Evolutionary conservation across 2,113 vertebrate species (phyloP), one percentile per base, ranked within the genome.

Genomic region (Nyctibius bracteatus): DNA sequence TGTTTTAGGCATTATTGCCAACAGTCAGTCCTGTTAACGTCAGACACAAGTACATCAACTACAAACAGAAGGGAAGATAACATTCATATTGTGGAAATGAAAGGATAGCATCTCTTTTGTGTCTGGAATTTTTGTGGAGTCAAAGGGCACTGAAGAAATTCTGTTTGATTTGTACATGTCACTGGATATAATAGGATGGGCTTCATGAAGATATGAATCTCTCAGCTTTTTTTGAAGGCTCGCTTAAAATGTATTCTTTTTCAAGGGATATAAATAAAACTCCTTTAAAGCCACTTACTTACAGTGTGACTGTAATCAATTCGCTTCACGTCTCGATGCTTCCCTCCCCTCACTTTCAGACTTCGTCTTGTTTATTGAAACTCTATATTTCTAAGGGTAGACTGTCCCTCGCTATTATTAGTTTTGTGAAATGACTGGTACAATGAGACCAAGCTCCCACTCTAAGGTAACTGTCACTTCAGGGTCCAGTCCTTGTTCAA

Each of bases 131-230:
- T 91, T 75, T 80, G 85, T 66, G 57, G 85, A 82, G 81, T 92
- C 86, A 96, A 75, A 96, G 93, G 73, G 70, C 90, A 91, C 57
- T 91, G 62, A 41, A 80, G 62, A 95, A 95, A 85, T 80, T 89
- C 86, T 71, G 39, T 89, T 74, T 89, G 83, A 91, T 92, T 94
- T 96, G 91, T 91, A 91, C 78, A 43, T 93, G 93, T 44, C 92
- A 71, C 52, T 88, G 81, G 68, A 73, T 55, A 85, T 82, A 88
- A 93, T 54, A 91, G 73, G 62, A 87, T 68, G 61, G 66, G 31
- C n/a, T 91, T 83, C 74, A 61, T 39, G 67, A 90, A 92, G 89
- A 93, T 83, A 88, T 12, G 27, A 71, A 94, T 91, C 62, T 80
- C 62, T 72, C 86, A 85, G 54, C n/a, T 65, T 85, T 65, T 88